Evolutionary conservation across 1,140 invertebrate species (phyloP).

Genomic region (Scylla paramamosain): DNA sequence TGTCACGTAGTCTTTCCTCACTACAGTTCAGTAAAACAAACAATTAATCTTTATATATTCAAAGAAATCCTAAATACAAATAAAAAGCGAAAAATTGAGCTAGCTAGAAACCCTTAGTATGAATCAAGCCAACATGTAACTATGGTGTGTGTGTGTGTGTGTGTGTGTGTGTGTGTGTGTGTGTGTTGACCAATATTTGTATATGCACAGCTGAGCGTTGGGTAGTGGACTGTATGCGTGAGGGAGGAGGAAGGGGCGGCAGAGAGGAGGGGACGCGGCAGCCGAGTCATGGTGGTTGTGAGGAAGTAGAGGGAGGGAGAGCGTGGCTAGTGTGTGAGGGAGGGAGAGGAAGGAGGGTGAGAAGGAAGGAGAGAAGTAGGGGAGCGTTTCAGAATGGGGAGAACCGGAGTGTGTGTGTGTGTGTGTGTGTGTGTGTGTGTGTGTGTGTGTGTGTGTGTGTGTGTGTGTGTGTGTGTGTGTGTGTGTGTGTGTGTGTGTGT

Average conservation of each 20-base stretch:
- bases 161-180: slow-evolving; percentile 20
- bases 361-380: slow-evolving; percentile 22
- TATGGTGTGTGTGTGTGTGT: background rate
- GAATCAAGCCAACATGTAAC: background rate
- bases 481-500: slow-evolving; percentile 19
- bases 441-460: background rate
- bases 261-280: slow-evolving; percentile 15
- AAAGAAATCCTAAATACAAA: background rate
- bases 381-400: background rate
- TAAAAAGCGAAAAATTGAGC: background rate
- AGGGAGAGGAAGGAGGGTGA: slow-evolving; percentile 31
- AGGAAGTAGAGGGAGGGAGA: slow-evolving; percentile 29
- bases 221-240: slow-evolving; percentile 8
- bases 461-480: background rate
- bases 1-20: too few species aligned
- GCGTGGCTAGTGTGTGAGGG: background rate
- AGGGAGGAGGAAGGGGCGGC: slow-evolving; percentile 7
- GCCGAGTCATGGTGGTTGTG: background rate
- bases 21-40: background rate
- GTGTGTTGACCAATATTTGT: slow-evolving; percentile 23
- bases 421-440: background rate
- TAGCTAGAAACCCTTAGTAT: background rate
- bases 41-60: background rate
- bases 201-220: slow-evolving; percentile 1
- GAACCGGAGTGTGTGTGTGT: background rate